Evolutionary conservation across 2,113 vertebrate genomes (phyloP).

Genomic region (Ciconia maguari): DNA sequence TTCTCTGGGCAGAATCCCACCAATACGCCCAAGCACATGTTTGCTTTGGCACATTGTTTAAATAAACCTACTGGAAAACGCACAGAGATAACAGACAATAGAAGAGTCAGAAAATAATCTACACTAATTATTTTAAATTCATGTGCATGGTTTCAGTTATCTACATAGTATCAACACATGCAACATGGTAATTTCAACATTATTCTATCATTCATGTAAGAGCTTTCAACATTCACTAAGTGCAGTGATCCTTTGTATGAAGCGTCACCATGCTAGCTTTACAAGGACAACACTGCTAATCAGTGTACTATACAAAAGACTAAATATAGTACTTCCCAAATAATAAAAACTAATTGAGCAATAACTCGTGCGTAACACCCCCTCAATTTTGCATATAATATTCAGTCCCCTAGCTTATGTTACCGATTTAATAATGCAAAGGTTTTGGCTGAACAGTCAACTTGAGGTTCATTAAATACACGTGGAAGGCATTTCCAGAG

Average conservation of each 20-base stretch:
- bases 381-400: background rate
- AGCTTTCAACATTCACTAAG: background rate
- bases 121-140: background rate
- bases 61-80: background rate
- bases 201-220: fast-evolving
- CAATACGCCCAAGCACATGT: background rate
- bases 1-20: background rate
- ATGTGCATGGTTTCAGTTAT: background rate
- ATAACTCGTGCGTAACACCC: background rate
- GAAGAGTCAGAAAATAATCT: background rate
- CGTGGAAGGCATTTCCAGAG: background rate
- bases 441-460: background rate
- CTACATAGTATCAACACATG: fast-evolving
- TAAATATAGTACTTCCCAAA: background rate
- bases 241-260: background rate
- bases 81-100: background rate
- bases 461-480: background rate
- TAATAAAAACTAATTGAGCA: background rate
- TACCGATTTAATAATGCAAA: fast-evolving
- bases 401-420: background rate
- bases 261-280: background rate
- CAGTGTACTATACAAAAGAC: background rate
- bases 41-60: background rate
- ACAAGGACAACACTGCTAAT: background rate
- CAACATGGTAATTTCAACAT: background rate